phyloP scores from a whole-genome alignment of 2,113 vertebrate species.

The Fulica atra region DNA sequence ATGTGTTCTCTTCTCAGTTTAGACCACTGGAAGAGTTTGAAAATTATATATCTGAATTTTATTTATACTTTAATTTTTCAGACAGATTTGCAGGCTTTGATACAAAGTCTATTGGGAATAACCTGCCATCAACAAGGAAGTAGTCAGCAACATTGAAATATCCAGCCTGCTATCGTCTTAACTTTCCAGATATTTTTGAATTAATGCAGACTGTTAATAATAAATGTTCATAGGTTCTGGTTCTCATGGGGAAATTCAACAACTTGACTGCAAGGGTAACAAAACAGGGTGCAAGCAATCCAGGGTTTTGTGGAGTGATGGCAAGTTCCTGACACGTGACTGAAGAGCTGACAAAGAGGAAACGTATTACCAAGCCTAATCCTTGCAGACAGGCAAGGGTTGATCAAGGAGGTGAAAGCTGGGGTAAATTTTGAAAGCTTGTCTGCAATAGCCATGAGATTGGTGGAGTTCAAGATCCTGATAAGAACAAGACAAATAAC shows the following conservation, averaged over 20 bases:
- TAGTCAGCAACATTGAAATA: neutral
- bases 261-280: neutral
- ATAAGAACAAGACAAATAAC: neutral
- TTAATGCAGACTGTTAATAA: neutral
- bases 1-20: neutral
- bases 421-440: neutral
- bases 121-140: neutral
- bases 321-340: neutral
- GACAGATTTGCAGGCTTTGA: conserved; percentile 12
- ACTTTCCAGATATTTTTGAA: neutral
- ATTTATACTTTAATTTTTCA: neutral
- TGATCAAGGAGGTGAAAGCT: neutral
- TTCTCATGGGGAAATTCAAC: neutral
- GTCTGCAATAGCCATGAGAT: neutral
- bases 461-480: neutral
- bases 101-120: neutral
- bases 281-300: neutral
- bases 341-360: neutral
- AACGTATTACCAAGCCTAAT: neutral
- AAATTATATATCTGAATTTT: neutral
- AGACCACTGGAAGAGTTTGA: neutral
- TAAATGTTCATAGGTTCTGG: neutral
- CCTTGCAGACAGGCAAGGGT: neutral
- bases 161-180: neutral
- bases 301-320: neutral